Evolutionary conservation across 2,797 vertebrate genomes (phyloP), one percentile per base, ranked within the genome.

Genomic region (Poeciliopsis presidionis): DNA sequence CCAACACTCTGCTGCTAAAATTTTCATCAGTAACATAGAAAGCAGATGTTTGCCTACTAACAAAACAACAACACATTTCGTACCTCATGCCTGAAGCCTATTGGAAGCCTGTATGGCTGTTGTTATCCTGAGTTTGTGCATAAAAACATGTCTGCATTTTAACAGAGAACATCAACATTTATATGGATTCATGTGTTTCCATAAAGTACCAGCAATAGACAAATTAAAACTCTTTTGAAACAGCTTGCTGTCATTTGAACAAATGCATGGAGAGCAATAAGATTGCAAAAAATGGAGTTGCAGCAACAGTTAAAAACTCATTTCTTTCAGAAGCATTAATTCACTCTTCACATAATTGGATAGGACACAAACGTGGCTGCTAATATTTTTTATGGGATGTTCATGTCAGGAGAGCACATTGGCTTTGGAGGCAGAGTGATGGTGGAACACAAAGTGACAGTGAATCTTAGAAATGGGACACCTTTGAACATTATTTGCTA

Each of bases 251-350:
- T 67, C 63, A 41, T 67, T 39, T 39, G 3, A 20, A 39, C 6
- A 36, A 36, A 63, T 9, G 12, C 33, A 39, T 39, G 22, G 9
- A 41, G 22, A 25, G 20, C 36, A 41, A 67, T 39, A 67, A 11
- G 36, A 25, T 36, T 41, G 36, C 20, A 65, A 65, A 63, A 7
- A 36, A 30, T 63, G 33, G 30, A 33, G 30, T 63, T 33, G 20
- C 94, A 96, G 96, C 96, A 96, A 97, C 94, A 96, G 95, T 95
- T 96, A 94, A 96, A 96, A 97, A 96, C 93, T 94, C 96, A 92
- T 95, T 96, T 95, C 95, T 97, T 96, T 97, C 96, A 96, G 95
- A 96, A 96, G 95, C 96, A 96, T 97, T 96, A 96, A 97, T 97
- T 96, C 95, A 94, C 95, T 95, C 96, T 96, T 94, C 93, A 95